Conservation (phyloP, 2,888 invertebrate genomes). For the Stenodera caucasica region DNA sequence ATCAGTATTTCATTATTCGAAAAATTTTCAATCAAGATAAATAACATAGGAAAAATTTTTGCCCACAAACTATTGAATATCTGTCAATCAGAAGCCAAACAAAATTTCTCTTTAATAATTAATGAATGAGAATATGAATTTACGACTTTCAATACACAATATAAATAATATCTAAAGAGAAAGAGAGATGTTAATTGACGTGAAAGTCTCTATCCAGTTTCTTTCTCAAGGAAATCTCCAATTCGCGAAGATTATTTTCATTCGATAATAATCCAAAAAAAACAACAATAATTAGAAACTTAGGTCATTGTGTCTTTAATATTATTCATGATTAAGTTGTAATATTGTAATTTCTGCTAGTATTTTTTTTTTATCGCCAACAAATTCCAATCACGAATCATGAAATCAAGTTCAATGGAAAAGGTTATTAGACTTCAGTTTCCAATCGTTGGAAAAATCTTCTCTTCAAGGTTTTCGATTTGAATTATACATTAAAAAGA, state of each 20-base stretch:
- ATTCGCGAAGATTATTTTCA: too few species aligned
- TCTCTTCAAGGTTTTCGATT: background rate
- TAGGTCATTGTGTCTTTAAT: background rate
- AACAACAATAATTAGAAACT: background rate
- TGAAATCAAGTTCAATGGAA: background rate
- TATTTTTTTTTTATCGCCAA: background rate
- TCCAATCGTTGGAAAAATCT: too few species aligned
- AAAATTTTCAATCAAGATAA: too few species aligned
- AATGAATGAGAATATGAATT: background rate
- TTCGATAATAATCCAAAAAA: too few species aligned
- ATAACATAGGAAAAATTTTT: too few species aligned
- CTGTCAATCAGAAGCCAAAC: background rate
- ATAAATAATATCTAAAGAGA: background rate
- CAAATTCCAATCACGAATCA: background rate
- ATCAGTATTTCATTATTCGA: too few species aligned
- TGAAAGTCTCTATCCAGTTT: background rate
- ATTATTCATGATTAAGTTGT: background rate
- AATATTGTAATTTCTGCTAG: background rate
- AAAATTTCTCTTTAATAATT: background rate
- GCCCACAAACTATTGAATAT: background rate
- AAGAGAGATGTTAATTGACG: background rate
- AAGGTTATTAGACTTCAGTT: constrained; percentile 6
- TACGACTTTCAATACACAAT: background rate
- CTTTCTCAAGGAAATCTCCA: background rate
- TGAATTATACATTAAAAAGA: background rate